Evolutionary conservation across 2,797 vertebrate genomes (phyloP).

Genomic region (Sebastes hubbsi): DNA sequence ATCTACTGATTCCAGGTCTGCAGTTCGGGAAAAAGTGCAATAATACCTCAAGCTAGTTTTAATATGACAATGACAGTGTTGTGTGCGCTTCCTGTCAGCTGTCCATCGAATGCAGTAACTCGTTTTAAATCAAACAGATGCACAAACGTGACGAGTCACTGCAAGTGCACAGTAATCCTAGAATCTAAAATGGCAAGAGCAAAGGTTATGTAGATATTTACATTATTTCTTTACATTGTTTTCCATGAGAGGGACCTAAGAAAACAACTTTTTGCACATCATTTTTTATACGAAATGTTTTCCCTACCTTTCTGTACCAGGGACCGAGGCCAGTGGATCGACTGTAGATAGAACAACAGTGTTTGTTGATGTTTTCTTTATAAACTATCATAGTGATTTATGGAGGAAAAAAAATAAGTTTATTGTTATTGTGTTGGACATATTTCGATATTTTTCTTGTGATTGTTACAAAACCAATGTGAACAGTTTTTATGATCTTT

Average conservation of each 20-base stretch:
- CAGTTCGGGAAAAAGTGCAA: constrained; percentile 70
- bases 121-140: constrained; percentile 52
- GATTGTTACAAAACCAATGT: constrained; percentile 67
- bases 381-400: constrained; percentile 67
- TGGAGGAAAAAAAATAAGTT: constrained; percentile 60
- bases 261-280: constrained; percentile 73
- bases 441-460: constrained; percentile 80
- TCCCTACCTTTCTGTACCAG: constrained; percentile 61
- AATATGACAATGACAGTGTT: constrained; percentile 34
- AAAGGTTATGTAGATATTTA: constrained; percentile 65
- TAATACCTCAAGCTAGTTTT: constrained; percentile 77
- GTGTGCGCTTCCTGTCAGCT: constrained; percentile 35
- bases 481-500: constrained; percentile 70
- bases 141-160: constrained; percentile 58
- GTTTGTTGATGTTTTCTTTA: constrained; percentile 72
- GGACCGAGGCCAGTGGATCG: constrained; percentile 70
- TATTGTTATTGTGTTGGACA: constrained; percentile 77
- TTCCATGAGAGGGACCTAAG: constrained; percentile 64
- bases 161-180: constrained; percentile 47
- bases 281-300: constrained; percentile 64
- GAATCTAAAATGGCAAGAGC: constrained; percentile 27
- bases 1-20: constrained; percentile 46
- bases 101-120: constrained; percentile 59
- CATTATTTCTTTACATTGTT: constrained; percentile 48
- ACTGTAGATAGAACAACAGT: constrained; percentile 70